Conservation (phyloP, 2,113 vertebrate species). For the Brachypodius melanocephalos region DNA sequence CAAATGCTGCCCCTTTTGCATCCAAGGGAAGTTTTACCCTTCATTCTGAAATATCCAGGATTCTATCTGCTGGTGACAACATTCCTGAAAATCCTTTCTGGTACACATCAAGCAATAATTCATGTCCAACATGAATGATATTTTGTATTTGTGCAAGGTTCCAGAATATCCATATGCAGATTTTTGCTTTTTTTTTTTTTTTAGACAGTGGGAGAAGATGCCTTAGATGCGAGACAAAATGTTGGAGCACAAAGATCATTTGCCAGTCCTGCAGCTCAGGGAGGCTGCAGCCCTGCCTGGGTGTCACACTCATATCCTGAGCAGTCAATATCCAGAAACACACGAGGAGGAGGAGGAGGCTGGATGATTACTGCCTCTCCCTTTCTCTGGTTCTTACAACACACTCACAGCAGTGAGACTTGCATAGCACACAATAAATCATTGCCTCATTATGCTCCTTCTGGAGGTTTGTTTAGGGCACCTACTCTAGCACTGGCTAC, state of each 20-base stretch:
- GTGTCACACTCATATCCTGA: neutral
- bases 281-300: neutral
- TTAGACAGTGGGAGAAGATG: neutral
- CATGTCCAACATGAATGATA: fast-evolving
- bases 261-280: neutral
- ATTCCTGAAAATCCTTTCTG: neutral
- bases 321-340: slow-evolving; percentile 6
- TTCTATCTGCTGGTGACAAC: neutral
- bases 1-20: neutral
- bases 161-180: neutral
- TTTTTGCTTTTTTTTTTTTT: neutral
- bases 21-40: neutral
- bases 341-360: neutral
- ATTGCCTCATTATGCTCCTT: slow-evolving; percentile 55
- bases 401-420: neutral
- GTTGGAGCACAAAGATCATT: neutral
- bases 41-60: neutral
- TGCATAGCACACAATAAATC: slow-evolving; percentile 26
- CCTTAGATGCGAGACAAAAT: fast-evolving
- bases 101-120: neutral
- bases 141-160: neutral
- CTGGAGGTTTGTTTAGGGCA: slow-evolving; percentile 50
- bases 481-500: neutral
- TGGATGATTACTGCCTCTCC: slow-evolving; percentile 9
- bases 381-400: slow-evolving; percentile 4